Percentiles rank a stretch among this genome's conserved stretches.
phyloP scores from a whole-genome alignment of 2,888 invertebrate species.

The Cyrtodaria siliqua region DNA sequence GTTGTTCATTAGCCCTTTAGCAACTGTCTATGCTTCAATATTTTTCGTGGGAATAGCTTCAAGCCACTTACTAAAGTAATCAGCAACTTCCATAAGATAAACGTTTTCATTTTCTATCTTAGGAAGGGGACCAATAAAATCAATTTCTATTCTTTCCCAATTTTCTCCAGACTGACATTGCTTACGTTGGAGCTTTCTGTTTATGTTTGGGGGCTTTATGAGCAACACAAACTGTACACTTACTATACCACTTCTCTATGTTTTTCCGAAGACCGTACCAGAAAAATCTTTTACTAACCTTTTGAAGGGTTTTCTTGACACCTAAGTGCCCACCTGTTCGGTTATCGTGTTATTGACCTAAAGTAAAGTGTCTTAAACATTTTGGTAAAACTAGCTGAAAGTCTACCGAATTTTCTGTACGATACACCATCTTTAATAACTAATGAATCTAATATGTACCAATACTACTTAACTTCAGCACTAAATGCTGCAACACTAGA shows the following conservation, averaged over 20 bases:
- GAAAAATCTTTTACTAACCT: slow-evolving; percentile 24
- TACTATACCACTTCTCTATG: slow-evolving; percentile 10
- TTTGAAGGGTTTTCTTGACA: slow-evolving; percentile 5
- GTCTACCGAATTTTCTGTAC: not conserved
- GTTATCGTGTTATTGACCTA: not conserved
- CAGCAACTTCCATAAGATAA: slow-evolving; percentile 4
- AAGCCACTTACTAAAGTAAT: slow-evolving; percentile 10
- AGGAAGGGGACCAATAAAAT: slow-evolving; percentile 31
- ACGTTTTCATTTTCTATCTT: not conserved
- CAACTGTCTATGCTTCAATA: slow-evolving; percentile 5
- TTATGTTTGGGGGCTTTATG: too few relatives aligned
- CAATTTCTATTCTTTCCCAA: slow-evolving; percentile 35
- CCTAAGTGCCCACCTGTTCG: slow-evolving; percentile 26
- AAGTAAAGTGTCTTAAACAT: not conserved
- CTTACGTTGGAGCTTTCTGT: too few relatives aligned
- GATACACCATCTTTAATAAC: not conserved
- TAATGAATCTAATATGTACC: not conserved
- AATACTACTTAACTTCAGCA: not conserved
- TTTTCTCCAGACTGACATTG: slow-evolving; percentile 5
- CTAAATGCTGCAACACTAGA: not conserved
- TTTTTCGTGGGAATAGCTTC: slow-evolving; percentile 3
- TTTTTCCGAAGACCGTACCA: slow-evolving; percentile 20
- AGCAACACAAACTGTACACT: not conserved
- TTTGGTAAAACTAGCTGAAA: slow-evolving; percentile 10
- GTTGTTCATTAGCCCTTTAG: too few relatives aligned